Evolutionary conservation across 2,888 invertebrate species (phyloP), one percentile per base, ranked within the genome.

Genomic region (Rhyacophila evoluta): DNA sequence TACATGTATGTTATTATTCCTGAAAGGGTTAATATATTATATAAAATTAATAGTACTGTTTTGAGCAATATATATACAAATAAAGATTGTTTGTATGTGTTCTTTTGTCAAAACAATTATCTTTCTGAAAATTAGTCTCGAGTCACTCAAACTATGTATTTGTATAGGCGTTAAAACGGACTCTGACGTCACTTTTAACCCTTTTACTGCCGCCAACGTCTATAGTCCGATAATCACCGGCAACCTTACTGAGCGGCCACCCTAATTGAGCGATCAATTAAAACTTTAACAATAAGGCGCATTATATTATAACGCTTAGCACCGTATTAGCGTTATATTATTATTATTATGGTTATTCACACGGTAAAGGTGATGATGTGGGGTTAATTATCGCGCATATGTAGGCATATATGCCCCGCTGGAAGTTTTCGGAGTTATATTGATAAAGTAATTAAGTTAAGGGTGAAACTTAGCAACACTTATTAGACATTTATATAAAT

Each of bases 191-290:
- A 55, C 55, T 55, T 25, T 55, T 55, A 10, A 55, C 55, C 25
- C 55, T 55, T 55, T 55, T 19, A 8, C 1, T 19, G 25, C 55
- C 55, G 19, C 25, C 55, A 19, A 55, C 55, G 55, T 55, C 55
- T 55, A 55, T 55, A 55, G 55, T 55, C 55, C 55, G 55, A 55
- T 55, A 55, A 55, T 55, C 55, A 55, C 55, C 55, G 55, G 55
- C 55, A 55, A 19, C 55, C 55, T 55, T 19, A 19, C 15, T 19
- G 55, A 12, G 55, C 55, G 55, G 55, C 55, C 55, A 55, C 55
- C 55, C 55, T 55, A 55, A 55, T 55, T 55, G 55, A 25, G 55
- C 55, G 55, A 55, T 55, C 55, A 55, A 55, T 55, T 55, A 55
- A 55, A 55, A 55, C 55, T 55, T 55, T 55, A 55, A 55, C 55